phyloP scores from a whole-genome alignment of 2,113 vertebrate genomes.

The Meleagris gallopavo region DNA sequence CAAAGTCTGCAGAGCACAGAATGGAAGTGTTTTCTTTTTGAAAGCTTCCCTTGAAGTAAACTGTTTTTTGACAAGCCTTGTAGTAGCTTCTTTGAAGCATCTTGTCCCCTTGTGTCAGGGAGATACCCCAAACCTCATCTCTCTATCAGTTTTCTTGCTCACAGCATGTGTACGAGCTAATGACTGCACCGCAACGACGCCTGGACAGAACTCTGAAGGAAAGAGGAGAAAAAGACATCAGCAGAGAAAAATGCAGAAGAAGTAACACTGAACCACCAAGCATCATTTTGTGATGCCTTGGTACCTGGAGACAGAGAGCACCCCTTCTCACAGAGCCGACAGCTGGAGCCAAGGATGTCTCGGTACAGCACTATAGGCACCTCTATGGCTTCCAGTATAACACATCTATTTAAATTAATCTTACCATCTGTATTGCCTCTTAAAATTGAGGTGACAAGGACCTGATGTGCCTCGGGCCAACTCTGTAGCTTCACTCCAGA shows the following conservation, averaged over 20 bases:
- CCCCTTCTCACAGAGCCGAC: not conserved
- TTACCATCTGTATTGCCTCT: not conserved
- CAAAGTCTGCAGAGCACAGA: slow-evolving; percentile 12
- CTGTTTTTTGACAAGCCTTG: slow-evolving; percentile 40
- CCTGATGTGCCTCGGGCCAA: not conserved
- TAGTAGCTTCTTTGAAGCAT: slow-evolving; percentile 42
- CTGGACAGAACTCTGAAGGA: slow-evolving; percentile 23
- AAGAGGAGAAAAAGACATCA: slow-evolving; percentile 33
- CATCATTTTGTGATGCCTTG: not conserved
- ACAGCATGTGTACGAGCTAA: not conserved
- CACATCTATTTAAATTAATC: not conserved
- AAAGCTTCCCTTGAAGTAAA: slow-evolving; percentile 48
- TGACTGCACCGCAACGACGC: slow-evolving; percentile 37
- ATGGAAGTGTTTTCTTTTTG: slow-evolving; percentile 41
- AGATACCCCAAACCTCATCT: slow-evolving; percentile 11
- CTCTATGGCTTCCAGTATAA: not conserved
- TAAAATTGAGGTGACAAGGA: not conserved
- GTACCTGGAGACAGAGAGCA: not conserved
- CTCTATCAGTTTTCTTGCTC: slow-evolving; percentile 33
- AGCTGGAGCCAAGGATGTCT: not conserved
- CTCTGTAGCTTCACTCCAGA: not conserved
- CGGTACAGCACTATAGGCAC: not conserved
- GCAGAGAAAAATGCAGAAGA: slow-evolving; percentile 30
- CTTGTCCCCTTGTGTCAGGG: slow-evolving; percentile 17
- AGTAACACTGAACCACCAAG: slow-evolving; percentile 17